These are phyloP conservation scores for Panonychus citri DNA, from an alignment of 1,140 invertebrate species.

Conservation along the genomic window DNA sequence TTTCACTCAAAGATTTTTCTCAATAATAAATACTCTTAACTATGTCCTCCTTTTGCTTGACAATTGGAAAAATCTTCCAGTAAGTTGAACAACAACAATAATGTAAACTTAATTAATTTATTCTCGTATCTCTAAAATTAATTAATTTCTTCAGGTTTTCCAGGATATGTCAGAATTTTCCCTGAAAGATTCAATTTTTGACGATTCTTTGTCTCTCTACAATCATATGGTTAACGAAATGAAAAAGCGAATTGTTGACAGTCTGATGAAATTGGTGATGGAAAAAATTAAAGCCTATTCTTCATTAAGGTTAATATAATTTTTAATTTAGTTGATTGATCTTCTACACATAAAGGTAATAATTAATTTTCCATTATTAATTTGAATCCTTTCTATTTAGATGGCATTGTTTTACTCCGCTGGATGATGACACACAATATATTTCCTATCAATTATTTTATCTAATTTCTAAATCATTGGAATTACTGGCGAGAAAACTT, in stretches of 20 bases:
- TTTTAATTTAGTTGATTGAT: not conserved
- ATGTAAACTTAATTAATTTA: not conserved
- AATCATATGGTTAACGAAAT: slow-evolving; percentile 6
- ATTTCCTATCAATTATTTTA: slow-evolving; percentile 2
- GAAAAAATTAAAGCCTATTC: slow-evolving; percentile 1
- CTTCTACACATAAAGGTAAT: no score
- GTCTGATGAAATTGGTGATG: slow-evolving; percentile 1
- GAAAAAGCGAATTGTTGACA: not conserved
- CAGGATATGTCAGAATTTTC: slow-evolving; percentile 1
- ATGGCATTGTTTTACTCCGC: slow-evolving; percentile 2
- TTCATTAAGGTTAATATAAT: not conserved
- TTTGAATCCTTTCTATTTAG: not conserved
- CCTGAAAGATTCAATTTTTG: not conserved
- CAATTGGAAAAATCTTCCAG: slow-evolving; percentile 46
- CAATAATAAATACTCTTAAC: slow-evolving; percentile 58
- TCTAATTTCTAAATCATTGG: slow-evolving; percentile 2
- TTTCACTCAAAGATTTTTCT: slow-evolving; percentile 32
- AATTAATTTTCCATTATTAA: not conserved
- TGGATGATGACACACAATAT: not conserved
- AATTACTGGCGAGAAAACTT: not conserved
- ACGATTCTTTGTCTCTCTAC: not conserved
- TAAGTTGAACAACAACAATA: not conserved
- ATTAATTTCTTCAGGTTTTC: not conserved
- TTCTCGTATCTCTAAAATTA: not conserved
- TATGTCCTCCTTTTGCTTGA: slow-evolving; percentile 50